Evolutionary conservation across 2,888 invertebrate genomes (phyloP), one percentile per base, ranked within the genome.

Genomic region (Mythimna vitellina): DNA sequence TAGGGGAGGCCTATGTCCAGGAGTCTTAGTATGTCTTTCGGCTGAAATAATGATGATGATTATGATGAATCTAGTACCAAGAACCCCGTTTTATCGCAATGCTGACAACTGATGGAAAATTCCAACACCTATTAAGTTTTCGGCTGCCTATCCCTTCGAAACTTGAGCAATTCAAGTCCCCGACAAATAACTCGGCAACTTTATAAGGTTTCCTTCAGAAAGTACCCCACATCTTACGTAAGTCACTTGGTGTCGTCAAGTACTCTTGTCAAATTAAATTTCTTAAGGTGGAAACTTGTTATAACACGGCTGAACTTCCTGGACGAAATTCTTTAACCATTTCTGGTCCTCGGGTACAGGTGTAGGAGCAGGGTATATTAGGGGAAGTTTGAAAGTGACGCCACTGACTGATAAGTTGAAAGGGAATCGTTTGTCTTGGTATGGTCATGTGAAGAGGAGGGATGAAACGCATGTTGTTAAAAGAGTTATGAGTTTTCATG

Each of bases 241-340:
- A 78, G 73, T 67, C 73, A 70, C 42, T 72, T 51, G 63, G n/a
- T 58, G 46, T n/a, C 49, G 53, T 25, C 57, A 69, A 69, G 53
- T 4, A 61, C 64, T 70, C 70, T 82, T 73, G 78, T 78, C 69
- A 78, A 80, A 73, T 57, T 35, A 64, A 82, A 81, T 68, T 67
- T 67, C 73, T 67, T 42, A 69, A 79, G 71, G 63, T 74, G 6
- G 63, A 74, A 81, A 79, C 69, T 82, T 74, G 71, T 71, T 80
- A 82, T 25, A 49, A 79, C 73, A 72, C 67, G 53, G 38, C 62
- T 65, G 58, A 83, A 83, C 54, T 72, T 79, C 65, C 57, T 38
- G 69, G 14, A 35, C 22, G 58, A 63, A 67, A 65, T 81, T 60
- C 32, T 65, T 61, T 25, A 29, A 54, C 6, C 56, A 62, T 57